phyloP scores from a whole-genome alignment of 2,888 invertebrate species.

The Entomobrya multifasciata region DNA sequence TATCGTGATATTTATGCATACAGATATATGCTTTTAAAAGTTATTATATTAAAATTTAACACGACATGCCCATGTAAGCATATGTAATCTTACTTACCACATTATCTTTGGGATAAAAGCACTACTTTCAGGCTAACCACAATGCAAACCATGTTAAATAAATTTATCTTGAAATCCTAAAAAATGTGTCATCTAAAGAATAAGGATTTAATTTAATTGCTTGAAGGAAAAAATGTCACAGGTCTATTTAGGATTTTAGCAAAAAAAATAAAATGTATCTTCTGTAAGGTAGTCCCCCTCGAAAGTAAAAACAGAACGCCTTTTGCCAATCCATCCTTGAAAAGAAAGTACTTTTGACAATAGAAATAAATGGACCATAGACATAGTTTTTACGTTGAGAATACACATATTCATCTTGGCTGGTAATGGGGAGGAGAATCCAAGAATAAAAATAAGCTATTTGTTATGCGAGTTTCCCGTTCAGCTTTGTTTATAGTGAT shows the following conservation, averaged over 20 bases:
- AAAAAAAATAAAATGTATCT: constrained; percentile 4
- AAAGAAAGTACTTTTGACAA: constrained; percentile 24
- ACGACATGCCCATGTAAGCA: background rate
- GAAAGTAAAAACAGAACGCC: too few relatives aligned
- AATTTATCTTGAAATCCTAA: background rate
- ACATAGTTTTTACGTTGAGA: too few relatives aligned
- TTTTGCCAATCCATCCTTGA: constrained; percentile 2
- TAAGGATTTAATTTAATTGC: constrained; percentile 63
- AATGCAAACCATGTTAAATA: too few relatives aligned
- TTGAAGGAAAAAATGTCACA: constrained; percentile 56
- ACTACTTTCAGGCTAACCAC: too few relatives aligned
- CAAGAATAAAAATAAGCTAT: background rate
- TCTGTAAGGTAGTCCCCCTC: background rate
- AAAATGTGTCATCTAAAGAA: background rate
- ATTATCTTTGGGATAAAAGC: too few relatives aligned
- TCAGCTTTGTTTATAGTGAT: constrained; percentile 40
- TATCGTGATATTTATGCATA: background rate
- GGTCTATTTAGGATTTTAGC: constrained; percentile 36
- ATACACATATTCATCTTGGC: too few relatives aligned
- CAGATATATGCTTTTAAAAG: background rate
- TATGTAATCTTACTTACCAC: background rate
- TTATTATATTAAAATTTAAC: too few relatives aligned
- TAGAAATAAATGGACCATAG: background rate
- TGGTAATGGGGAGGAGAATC: background rate
- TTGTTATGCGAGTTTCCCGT: constrained; percentile 25